Evolutionary conservation across 1,140 invertebrate genomes (phyloP).

Genomic region (Philaenus spumarius): DNA sequence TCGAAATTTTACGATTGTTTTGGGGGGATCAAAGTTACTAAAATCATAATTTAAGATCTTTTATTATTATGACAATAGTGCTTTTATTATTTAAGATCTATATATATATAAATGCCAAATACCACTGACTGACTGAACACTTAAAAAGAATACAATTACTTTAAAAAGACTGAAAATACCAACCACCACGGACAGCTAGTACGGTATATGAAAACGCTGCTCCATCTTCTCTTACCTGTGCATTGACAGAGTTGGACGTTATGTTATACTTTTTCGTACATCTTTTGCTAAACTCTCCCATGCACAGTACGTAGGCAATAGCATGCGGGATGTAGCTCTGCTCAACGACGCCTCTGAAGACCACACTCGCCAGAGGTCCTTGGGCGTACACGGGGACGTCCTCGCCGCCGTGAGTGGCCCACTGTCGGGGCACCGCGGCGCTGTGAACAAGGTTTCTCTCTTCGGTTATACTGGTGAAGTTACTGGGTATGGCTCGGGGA

Average conservation of each 20-base stretch:
- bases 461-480: conserved; percentile 37
- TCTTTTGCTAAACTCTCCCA: neutral
- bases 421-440: conserved; percentile 59
- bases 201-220: too few relatives aligned
- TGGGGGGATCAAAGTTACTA: too few relatives aligned
- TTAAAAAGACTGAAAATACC: too few relatives aligned
- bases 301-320: conserved; percentile 63
- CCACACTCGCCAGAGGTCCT: conserved; percentile 38
- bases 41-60: too few relatives aligned
- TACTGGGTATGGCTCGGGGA: conserved; percentile 40
- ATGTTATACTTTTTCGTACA: neutral
- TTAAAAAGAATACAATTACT: too few relatives aligned
- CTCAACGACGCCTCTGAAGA: conserved; percentile 55
- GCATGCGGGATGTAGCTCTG: conserved; percentile 72
- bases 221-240: too few relatives aligned
- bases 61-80: too few relatives aligned
- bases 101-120: too few relatives aligned
- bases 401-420: conserved; percentile 82
- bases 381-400: conserved; percentile 84
- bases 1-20: too few relatives aligned
- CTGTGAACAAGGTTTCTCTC: conserved; percentile 37
- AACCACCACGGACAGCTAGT: too few relatives aligned
- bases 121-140: too few relatives aligned
- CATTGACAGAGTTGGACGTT: neutral
- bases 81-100: too few relatives aligned